Base-by-base conservation (phyloP, 2,113 vertebrate genomes). In the Channa argus region DNA sequence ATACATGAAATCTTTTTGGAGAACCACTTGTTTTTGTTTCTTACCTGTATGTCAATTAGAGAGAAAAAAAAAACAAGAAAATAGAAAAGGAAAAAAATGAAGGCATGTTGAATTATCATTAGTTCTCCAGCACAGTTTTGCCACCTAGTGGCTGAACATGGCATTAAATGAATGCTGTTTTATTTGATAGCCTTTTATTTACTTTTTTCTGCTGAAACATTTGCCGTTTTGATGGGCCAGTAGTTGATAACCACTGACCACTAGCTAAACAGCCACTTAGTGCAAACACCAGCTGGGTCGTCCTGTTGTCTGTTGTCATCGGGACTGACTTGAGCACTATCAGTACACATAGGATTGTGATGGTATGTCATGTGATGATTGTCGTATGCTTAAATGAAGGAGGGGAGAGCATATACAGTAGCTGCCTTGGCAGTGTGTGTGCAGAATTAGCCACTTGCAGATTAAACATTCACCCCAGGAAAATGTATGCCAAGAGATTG, bases 101-200 rank as follows among this genome's bases (percentile, higher is more conserved):
- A 87, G 81, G 72, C 84, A 76, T 78, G 80, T 77, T 71, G 71
- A 79, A 77, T 78, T 74, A 64, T 86, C 76, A 52, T 89, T 59
- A 79, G 77, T 86, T 90, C 60, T 79, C 41, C 71, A 47, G 63
- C 71, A 82, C 70, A 70, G 51, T 86, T 75, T 83, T 76, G 86
- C 87, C 92, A 85, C 74, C 90, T 87, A 65, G 87, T 92, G 91
- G 88, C 71, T 43, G 70, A 79, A 86, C 68, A 36, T 65, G 71
- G 82, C 85, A 90, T 86, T 82, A 81, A 74, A 85, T 62, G 71
- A 80, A 84, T 85, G 65, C 87, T 45, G 73, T 77, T 85, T 71
- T 74, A 36, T 68, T 82, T 82, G 64, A 65, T 45, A 5, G 5
- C 82, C 65, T 77, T 87, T 85, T 67, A 72, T 75, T 79, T 55